These are phyloP conservation scores for Typhlomys cinereus DNA, from an alignment of 2,113 vertebrate species.

Conservation along the genomic window DNA sequence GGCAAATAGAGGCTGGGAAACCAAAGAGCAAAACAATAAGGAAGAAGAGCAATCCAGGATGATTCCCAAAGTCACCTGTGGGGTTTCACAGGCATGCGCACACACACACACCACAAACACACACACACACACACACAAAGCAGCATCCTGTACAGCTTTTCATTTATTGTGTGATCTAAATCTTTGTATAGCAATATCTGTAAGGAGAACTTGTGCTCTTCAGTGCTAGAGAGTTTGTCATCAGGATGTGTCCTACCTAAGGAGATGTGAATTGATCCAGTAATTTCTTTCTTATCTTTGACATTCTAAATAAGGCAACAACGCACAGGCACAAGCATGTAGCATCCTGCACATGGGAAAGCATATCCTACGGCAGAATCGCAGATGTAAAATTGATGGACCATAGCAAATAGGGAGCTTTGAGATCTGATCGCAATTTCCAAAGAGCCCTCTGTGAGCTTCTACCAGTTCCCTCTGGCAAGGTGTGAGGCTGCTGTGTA, in stretches of 20 bases:
- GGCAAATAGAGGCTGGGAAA: too few relatives aligned
- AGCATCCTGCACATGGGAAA: background rate
- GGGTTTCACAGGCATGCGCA: too few relatives aligned
- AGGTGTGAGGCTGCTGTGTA: too few relatives aligned
- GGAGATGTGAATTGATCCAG: background rate
- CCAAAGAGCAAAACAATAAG: too few relatives aligned
- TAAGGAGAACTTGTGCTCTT: background rate
- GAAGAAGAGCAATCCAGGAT: too few relatives aligned
- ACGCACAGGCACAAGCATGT: background rate
- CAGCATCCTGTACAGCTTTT: background rate
- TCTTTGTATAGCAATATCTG: background rate
- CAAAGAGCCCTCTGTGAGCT: background rate
- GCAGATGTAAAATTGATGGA: background rate
- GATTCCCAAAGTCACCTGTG: too few relatives aligned
- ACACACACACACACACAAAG: too few relatives aligned
- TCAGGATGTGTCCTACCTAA: background rate
- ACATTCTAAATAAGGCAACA: background rate
- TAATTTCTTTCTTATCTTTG: background rate
- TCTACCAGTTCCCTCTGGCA: background rate
- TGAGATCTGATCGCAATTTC: background rate
- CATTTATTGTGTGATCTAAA: background rate
- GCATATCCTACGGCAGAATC: background rate
- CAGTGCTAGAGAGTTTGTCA: rapidly evolving
- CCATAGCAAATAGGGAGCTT: background rate
- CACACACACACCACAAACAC: too few relatives aligned